phyloP scores from a whole-genome alignment of 2,888 invertebrate genomes.

The Epinotia brunnichana region DNA sequence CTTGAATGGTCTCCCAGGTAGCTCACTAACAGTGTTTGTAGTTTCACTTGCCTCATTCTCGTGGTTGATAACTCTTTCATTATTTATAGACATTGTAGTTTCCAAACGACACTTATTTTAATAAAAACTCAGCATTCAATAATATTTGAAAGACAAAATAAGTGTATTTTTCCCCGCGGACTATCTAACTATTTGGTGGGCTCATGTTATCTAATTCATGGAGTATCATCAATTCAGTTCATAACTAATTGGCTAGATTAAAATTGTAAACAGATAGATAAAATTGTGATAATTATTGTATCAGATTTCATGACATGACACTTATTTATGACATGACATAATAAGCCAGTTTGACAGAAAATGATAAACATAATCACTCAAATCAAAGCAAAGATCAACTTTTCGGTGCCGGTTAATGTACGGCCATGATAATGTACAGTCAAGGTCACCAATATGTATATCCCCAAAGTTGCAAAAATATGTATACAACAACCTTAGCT shows the following conservation, averaged over 20 bases:
- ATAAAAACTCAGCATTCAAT: not conserved
- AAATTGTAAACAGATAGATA: not conserved
- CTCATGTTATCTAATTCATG: conserved; percentile 12
- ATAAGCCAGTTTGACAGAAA: no score
- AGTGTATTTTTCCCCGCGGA: not conserved
- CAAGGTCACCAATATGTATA: no score
- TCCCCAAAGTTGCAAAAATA: no score
- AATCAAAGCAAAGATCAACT: no score
- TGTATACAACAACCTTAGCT: no score
- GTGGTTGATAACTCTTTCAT: conserved; percentile 51
- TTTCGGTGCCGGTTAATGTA: no score
- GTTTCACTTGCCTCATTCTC: conserved; percentile 56
- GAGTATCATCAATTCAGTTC: not conserved
- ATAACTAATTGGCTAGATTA: not conserved
- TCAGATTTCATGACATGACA: no score
- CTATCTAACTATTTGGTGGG: not conserved
- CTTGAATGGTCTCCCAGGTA: conserved; percentile 59
- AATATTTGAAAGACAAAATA: not conserved
- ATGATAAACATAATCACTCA: no score
- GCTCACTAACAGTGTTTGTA: conserved; percentile 59
- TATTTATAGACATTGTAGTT: conserved; percentile 64
- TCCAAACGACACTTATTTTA: not conserved
- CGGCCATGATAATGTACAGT: no score
- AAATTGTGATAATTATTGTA: not conserved
- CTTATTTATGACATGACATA: no score